Evolutionary conservation across 1,140 invertebrate species (phyloP), one percentile per base, ranked within the genome.

Genomic region (Neodiprion fabricii): DNA sequence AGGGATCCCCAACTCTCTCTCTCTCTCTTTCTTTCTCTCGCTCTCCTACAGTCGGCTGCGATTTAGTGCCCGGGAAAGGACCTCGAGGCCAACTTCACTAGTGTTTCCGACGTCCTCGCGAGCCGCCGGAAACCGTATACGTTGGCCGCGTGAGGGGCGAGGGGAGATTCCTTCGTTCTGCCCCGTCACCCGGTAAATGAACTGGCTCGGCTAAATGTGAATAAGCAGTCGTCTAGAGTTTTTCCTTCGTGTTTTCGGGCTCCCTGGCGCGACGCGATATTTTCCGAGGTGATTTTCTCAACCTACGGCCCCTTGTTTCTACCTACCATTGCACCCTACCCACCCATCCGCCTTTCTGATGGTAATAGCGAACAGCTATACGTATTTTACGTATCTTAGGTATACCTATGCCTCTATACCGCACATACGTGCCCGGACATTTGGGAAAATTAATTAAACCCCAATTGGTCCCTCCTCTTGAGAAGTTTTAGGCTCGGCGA

Each of bases 181-280:
- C 67, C 11, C 21, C 17, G 67, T 69, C 67, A 69, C n/a, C 68
- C 53, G 69, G 69, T 68, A 71, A 74, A 74, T 74, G 53, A 68
- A 74, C 68, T 68, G 28, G 69, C 73, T 71, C 70, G 47, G 21
- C 69, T 74, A 74, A 74, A 74, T 65, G 50, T 74, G 73, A 74
- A 74, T 74, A 61, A 68, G 17, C 65, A 61, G 48, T 61, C 50
- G 68, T 23, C 40, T 17, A 61, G 11, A 61, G 53, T 61, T 61
- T 61, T 61, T 61, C 53, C 53, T 61, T 17, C 53, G 53, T 61
- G 53, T 61, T 61, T 61, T 61, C 53, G 11, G 28, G 53, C 11
- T 61, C 53, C 28, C 53, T 40, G 28, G 28, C 28, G 28, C 28
- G 28, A 40, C 28, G 28, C 28, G 53, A 61, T 61, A 61, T 61